A percentile compares a stretch with the other conserved stretches of the same genome.
Conservation (phyloP, 2,888 invertebrate genomes). For the Unio delphinus region DNA sequence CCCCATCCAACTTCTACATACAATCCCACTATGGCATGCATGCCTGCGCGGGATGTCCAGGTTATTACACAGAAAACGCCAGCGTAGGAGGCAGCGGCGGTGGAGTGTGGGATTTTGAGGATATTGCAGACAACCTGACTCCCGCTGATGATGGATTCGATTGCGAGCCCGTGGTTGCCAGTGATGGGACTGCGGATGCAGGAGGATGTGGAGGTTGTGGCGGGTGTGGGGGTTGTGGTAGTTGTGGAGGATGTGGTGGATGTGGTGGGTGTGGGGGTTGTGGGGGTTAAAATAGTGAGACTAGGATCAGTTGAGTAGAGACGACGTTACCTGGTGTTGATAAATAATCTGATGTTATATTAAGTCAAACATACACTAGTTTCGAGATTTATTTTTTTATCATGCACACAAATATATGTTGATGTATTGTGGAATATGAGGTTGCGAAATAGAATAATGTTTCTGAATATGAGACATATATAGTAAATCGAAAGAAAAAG, state of each 20-base stretch:
- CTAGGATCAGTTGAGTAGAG: too few relatives aligned
- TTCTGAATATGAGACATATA: too few relatives aligned
- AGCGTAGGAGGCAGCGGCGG: constrained; percentile 26
- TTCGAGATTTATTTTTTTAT: too few relatives aligned
- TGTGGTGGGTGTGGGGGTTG: constrained; percentile 8
- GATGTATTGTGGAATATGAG: too few relatives aligned
- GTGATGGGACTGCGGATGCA: constrained; percentile 12
- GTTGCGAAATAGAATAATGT: too few relatives aligned
- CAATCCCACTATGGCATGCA: constrained; percentile 34
- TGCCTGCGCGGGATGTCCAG: constrained; percentile 47
- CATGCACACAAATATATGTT: too few relatives aligned
- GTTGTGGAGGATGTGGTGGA: constrained; percentile 3
- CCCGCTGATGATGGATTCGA: constrained; percentile 7
- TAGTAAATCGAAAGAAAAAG: too few relatives aligned
- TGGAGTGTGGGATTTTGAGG: constrained; percentile 21
- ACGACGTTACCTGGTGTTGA: too few relatives aligned
- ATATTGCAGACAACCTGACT: constrained; percentile 7
- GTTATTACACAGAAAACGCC: constrained; percentile 22
- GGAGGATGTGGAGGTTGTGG: constrained; percentile 24
- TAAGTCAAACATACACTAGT: too few relatives aligned
- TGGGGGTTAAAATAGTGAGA: not conserved
- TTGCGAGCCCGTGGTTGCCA: constrained; percentile 12
- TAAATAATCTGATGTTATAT: too few relatives aligned
- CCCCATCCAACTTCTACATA: constrained; percentile 67
- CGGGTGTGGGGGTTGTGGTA: constrained; percentile 7